Conservation (phyloP, 2,797 vertebrate species). For the Microchirus variegatus region DNA sequence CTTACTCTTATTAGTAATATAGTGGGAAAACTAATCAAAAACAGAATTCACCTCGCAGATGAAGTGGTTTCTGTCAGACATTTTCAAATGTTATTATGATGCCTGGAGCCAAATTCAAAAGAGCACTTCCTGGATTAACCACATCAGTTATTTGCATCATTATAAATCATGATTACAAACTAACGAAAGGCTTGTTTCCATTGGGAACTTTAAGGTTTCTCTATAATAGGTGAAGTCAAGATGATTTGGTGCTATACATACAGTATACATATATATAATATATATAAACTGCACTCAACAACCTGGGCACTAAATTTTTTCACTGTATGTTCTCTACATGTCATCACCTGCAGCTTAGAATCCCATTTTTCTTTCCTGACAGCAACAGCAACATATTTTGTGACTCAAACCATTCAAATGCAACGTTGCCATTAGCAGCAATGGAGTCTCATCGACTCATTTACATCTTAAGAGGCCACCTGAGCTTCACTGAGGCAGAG, state of each 20-base stretch:
- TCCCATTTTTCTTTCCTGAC: slow-evolving; percentile 1
- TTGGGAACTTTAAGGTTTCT: background rate
- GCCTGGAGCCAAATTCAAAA: slow-evolving; percentile 23
- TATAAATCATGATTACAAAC: background rate
- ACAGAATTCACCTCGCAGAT: too few relatives aligned
- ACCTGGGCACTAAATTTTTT: background rate
- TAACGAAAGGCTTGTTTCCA: background rate
- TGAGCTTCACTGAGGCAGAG: slow-evolving; percentile 42
- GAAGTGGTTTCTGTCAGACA: slow-evolving; percentile 24
- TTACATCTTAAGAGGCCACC: slow-evolving; percentile 35
- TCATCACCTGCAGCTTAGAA: slow-evolving; percentile 8
- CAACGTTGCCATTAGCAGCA: slow-evolving; percentile 25
- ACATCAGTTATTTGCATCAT: slow-evolving; percentile 21
- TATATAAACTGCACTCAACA: too few relatives aligned
- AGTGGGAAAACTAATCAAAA: too few relatives aligned
- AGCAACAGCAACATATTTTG: background rate
- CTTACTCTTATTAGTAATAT: too few relatives aligned
- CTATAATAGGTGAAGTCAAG: background rate
- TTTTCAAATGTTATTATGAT: slow-evolving; percentile 27
- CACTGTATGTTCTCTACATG: background rate
- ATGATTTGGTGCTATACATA: background rate
- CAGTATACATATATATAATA: background rate
- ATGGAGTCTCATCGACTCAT: slow-evolving; percentile 29
- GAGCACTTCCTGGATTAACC: slow-evolving; percentile 31
- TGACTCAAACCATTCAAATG: slow-evolving; percentile 12